phyloP scores from a whole-genome alignment of 2,797 vertebrate species.

The Octomys mimax region DNA sequence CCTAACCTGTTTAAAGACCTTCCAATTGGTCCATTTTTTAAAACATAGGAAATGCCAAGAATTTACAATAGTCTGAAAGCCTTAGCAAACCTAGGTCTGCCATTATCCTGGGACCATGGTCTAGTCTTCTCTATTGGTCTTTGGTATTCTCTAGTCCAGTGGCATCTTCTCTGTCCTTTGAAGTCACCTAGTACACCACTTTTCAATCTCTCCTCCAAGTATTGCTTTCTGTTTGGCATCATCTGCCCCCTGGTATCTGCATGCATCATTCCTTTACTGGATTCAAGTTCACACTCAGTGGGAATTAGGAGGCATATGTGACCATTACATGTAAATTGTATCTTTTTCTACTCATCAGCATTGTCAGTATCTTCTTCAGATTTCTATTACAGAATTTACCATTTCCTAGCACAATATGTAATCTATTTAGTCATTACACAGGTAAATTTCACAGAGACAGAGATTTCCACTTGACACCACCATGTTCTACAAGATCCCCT shows the following conservation, averaged over 20 bases:
- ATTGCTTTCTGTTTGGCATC: neutral
- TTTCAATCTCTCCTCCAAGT: neutral
- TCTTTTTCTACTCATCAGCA: neutral
- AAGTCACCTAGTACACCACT: neutral
- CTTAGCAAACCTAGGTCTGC: rapidly evolving
- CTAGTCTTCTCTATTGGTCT: neutral
- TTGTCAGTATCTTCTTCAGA: neutral
- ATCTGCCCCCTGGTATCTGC: neutral
- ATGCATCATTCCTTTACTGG: neutral
- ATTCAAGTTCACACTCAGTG: neutral
- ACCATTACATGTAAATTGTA: neutral
- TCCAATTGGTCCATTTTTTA: neutral
- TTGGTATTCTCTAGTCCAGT: neutral
- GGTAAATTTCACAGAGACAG: neutral
- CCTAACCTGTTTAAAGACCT: neutral
- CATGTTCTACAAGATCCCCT: neutral
- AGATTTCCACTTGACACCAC: neutral
- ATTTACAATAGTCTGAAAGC: neutral
- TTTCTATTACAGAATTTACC: neutral
- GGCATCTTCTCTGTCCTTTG: neutral
- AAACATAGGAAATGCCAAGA: neutral
- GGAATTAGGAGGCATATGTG: neutral
- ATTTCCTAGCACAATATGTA: neutral
- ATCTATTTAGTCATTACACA: neutral
- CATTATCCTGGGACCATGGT: neutral